These are phyloP conservation scores for Elmis aenea DNA, from an alignment of 2,888 invertebrate genomes.

Conservation along the genomic window DNA sequence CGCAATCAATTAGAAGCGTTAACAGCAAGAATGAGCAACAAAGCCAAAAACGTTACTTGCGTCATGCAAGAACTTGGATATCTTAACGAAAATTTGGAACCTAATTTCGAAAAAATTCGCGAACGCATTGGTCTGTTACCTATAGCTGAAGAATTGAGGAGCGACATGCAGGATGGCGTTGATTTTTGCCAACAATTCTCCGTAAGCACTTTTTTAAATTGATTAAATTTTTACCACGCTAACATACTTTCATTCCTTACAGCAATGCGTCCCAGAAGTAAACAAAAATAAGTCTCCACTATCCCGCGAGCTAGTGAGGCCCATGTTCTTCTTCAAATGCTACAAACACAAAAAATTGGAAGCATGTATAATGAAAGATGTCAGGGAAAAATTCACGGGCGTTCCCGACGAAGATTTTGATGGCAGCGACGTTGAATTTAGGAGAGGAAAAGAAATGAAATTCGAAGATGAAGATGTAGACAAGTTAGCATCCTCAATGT, in stretches of 20 bases:
- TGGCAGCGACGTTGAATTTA: constrained; percentile 47
- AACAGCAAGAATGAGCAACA: constrained; percentile 50
- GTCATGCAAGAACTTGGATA: constrained; percentile 69
- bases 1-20: constrained; percentile 58
- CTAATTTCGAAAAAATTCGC: constrained; percentile 60
- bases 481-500: constrained; percentile 56
- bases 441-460: constrained; percentile 51
- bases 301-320: constrained; percentile 59
- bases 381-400: constrained; percentile 57
- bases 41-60: constrained; percentile 61
- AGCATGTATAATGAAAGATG: constrained; percentile 68
- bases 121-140: constrained; percentile 58
- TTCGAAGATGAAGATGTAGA: constrained; percentile 48
- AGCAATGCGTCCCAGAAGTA: constrained; percentile 67
- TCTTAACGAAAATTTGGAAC: constrained; percentile 61
- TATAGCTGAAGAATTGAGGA: constrained; percentile 56
- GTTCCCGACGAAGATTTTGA: constrained; percentile 55
- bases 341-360: constrained; percentile 71
- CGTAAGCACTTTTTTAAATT: constrained; percentile 43
- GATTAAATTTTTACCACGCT: background rate
- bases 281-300: constrained; percentile 59
- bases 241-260: constrained; percentile 34
- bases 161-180: constrained; percentile 62
- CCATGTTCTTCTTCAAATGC: constrained; percentile 70
- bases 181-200: constrained; percentile 67